Evolutionary conservation across 2,888 invertebrate genomes (phyloP), one percentile per base, ranked within the genome.

Genomic region (Leptinotarsa rubiginosa): DNA sequence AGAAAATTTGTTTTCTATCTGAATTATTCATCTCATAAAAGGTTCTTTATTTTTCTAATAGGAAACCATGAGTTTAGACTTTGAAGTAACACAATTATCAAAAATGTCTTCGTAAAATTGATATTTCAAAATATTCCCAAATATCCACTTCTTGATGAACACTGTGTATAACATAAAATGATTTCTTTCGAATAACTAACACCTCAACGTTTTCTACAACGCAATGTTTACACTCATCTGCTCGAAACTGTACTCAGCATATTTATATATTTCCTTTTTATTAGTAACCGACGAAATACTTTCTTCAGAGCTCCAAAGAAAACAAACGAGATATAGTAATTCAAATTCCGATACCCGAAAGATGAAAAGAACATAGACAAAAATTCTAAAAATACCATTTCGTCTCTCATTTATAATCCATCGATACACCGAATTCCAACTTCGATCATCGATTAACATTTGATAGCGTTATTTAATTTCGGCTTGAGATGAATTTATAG

Each of bases 311-410:
- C 22, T 52, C 22, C 50, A 67, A 69, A 56, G 20, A 69, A 69
- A 69, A 69, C 56, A 69, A 69, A 56, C 41, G 56, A 3, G 4
- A 15, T 20, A 56, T 56, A 56, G 50, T 50, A 69, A 75, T 68
- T 31, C 47, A 66, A 72, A 75, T 64, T 71, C 68, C 65, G 71
- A 69, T 65, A 73, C 68, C 70, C 65, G 64, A 67, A 10, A 41
- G 70, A 75, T 73, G 65, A 41, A 73, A 73, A 73, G 69, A 73
- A 73, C 66, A 70, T 69, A 56, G 56, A 69, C 68, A 69, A 70
- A 69, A 64, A 71, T 47, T 47, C 69, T 73, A 76, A 71, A 76
- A 76, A 73, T 76, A 76, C 62, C 47, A 16, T 49, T 31, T 18
- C n/a, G 62, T 64, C 68, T 49, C 65, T 71, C 71, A 73, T 72